A percentile compares a stretch with the other conserved stretches of the same genome.
These are phyloP conservation scores for Cryptotis parvus DNA, from an alignment of 2,113 vertebrate species.

Conservation along the genomic window DNA sequence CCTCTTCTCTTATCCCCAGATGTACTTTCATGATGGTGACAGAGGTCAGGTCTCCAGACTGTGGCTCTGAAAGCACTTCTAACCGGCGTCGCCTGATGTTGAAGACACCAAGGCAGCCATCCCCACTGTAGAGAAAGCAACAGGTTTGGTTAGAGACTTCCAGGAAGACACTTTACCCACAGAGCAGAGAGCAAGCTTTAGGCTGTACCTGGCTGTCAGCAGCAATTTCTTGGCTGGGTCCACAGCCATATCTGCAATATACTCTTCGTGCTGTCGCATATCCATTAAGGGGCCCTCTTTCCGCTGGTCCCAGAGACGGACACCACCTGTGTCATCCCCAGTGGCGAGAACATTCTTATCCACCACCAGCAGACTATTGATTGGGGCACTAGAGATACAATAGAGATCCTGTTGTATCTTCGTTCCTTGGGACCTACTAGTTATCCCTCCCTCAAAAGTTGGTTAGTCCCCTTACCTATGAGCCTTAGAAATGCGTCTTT, in stretches of 20 bases:
- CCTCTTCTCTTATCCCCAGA: background rate
- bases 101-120: constrained; percentile 96
- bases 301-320: constrained; percentile 98
- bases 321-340: constrained; percentile 92
- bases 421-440: background rate
- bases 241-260: constrained; percentile 93
- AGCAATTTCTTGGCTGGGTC: constrained; percentile 93
- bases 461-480: constrained; percentile 86
- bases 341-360: constrained; percentile 95
- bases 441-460: background rate
- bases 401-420: background rate
- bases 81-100: constrained; percentile 94
- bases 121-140: constrained; percentile 87
- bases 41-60: constrained; percentile 95
- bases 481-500: constrained; percentile 93
- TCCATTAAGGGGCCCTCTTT: constrained; percentile 93
- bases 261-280: constrained; percentile 95
- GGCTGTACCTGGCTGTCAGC: constrained; percentile 92
- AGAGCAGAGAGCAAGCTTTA: background rate
- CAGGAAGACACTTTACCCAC: background rate
- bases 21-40: constrained; percentile 93
- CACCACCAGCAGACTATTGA: constrained; percentile 94
- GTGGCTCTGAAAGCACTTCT: constrained; percentile 94
- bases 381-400: constrained; percentile 84
- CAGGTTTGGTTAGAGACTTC: background rate